Conservation (phyloP, 2,113 vertebrate genomes). For the Rhadina sibilatrix region DNA sequence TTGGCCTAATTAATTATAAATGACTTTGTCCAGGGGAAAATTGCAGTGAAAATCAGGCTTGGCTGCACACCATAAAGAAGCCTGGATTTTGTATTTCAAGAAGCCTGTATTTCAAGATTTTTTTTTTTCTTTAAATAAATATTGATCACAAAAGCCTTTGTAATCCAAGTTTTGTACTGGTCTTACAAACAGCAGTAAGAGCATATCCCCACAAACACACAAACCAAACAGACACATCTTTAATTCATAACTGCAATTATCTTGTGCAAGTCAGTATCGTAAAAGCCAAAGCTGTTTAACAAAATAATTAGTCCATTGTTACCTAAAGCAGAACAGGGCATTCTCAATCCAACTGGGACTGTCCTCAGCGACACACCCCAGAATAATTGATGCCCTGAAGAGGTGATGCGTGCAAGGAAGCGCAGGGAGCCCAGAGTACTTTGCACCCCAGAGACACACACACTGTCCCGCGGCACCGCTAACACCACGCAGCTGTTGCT, state of each 20-base stretch:
- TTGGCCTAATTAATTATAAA: conserved; percentile 48
- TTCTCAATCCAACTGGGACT: not conserved
- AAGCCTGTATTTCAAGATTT: not conserved
- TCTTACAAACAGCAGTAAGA: not conserved
- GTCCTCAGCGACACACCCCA: not conserved
- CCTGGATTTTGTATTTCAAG: too few species aligned
- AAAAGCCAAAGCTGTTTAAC: conserved; percentile 26
- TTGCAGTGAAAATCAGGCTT: not conserved
- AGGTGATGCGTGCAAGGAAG: not conserved
- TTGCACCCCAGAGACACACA: not conserved
- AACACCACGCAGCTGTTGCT: not conserved
- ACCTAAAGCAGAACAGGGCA: not conserved
- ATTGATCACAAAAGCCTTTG: not conserved
- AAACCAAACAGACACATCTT: conserved; percentile 16
- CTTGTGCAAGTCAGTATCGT: not conserved
- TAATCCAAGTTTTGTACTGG: not conserved
- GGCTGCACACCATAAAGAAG: not conserved
- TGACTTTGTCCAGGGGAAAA: not conserved
- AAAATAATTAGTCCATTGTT: conserved; percentile 17
- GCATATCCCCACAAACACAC: not conserved
- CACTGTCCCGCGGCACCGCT: fast-evolving
- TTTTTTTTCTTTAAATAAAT: conserved; percentile 10
- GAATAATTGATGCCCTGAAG: not conserved
- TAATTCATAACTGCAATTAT: conserved; percentile 43
- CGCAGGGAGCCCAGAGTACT: fast-evolving